phyloP scores from a whole-genome alignment of 1,140 invertebrate genomes.

The Lucilia sericata region DNA sequence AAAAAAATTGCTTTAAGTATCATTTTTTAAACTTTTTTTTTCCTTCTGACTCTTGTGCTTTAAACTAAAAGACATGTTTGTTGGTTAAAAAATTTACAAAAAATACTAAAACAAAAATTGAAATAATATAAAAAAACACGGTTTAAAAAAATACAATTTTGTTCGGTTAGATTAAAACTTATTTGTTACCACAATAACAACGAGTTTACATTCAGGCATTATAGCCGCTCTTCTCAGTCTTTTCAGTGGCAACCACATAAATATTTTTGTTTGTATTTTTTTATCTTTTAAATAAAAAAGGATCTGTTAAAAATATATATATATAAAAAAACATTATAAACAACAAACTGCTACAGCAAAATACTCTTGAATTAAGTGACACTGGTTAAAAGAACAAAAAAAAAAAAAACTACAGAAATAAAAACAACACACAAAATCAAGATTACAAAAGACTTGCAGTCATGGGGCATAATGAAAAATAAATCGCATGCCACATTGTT shows the following conservation, averaged over 20 bases:
- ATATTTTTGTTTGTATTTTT: neutral
- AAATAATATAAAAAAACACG: neutral
- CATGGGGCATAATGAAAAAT: neutral
- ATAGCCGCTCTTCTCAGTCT: neutral
- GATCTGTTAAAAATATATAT: neutral
- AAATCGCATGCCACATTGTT: neutral
- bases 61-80: neutral
- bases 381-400: neutral
- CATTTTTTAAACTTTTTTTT: neutral
- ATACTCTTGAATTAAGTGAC: slow-evolving; percentile 24
- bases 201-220: neutral
- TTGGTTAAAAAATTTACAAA: neutral
- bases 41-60: neutral
- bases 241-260: neutral
- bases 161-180: slow-evolving; percentile 19
- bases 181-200: slow-evolving; percentile 17
- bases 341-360: slow-evolving; percentile 18
- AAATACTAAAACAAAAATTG: neutral
- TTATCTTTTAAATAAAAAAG: neutral
- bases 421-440: neutral
- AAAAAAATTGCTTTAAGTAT: neutral
- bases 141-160: neutral
- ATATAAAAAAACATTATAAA: neutral
- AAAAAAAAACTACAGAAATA: neutral
- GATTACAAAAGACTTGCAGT: neutral